phyloP scores from a whole-genome alignment of 2,888 invertebrate genomes.

The Protonemura montana region DNA sequence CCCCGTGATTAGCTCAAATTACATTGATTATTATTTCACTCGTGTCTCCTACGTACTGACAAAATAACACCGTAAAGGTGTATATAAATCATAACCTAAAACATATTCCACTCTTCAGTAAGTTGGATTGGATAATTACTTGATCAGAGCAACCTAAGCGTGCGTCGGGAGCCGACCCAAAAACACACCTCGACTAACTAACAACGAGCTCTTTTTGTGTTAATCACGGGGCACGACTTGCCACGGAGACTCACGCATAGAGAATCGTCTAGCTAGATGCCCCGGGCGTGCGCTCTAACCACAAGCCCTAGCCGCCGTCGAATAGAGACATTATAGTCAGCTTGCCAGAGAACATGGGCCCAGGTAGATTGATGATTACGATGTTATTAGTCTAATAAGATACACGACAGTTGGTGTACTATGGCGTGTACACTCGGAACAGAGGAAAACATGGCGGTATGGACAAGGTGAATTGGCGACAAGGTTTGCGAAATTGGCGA shows the following conservation, averaged over 20 bases:
- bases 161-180: not conserved
- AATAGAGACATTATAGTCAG: not conserved
- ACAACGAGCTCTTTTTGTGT: not conserved
- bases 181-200: not conserved
- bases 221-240: not conserved
- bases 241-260: not conserved
- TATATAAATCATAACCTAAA: not conserved
- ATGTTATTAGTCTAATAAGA: conserved; percentile 7
- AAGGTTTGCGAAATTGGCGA: too few species aligned
- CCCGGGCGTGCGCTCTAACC: not conserved
- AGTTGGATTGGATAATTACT: conserved; percentile 12
- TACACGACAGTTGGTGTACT: not conserved
- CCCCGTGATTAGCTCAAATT: not conserved
- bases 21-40: not conserved
- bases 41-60: not conserved
- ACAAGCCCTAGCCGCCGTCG: not conserved
- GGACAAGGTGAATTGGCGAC: too few species aligned
- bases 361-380: not conserved
- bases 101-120: not conserved
- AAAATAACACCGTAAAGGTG: not conserved
- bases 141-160: not conserved
- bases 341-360: not conserved
- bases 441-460: not conserved
- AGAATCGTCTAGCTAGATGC: not conserved
- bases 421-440: not conserved